A percentile compares a stretch with the other conserved stretches of the same genome.
phyloP scores from a whole-genome alignment of 2,888 invertebrate genomes.

The Agrochola lychnidis region DNA sequence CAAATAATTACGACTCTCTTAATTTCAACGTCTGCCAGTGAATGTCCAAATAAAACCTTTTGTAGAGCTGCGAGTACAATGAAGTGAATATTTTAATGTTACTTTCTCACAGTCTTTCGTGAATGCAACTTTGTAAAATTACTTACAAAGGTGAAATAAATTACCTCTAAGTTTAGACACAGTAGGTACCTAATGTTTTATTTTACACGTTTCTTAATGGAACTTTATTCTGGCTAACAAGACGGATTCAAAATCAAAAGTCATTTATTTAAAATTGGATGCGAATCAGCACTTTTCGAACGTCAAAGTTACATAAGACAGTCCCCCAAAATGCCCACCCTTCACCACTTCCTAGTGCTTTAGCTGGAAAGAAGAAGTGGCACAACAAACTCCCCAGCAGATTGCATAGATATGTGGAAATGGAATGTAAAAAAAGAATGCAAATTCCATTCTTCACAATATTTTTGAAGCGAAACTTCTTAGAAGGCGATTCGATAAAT shows the following conservation, averaged over 20 bases:
- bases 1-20: conserved; percentile 38
- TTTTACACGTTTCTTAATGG: background rate
- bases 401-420: background rate
- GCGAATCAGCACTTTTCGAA: background rate
- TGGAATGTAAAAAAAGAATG: background rate
- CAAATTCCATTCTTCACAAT: background rate
- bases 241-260: background rate
- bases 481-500: too few relatives aligned
- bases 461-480: background rate
- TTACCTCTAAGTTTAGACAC: conserved; percentile 33
- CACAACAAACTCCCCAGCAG: background rate
- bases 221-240: background rate
- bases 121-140: conserved; percentile 66
- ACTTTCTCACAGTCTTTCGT: conserved; percentile 61
- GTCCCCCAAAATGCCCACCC: too few relatives aligned
- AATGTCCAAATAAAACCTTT: conserved; percentile 59
- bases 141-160: conserved; percentile 56
- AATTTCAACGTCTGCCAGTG: conserved; percentile 36
- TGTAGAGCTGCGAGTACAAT: conserved; percentile 54
- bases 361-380: background rate
- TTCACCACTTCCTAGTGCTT: background rate
- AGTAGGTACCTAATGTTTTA: background rate
- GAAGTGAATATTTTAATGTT: conserved; percentile 68
- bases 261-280: too few relatives aligned
- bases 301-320: background rate